Evolutionary conservation across 2,797 vertebrate species (phyloP).

Genomic region (Harpagifer antarcticus): DNA sequence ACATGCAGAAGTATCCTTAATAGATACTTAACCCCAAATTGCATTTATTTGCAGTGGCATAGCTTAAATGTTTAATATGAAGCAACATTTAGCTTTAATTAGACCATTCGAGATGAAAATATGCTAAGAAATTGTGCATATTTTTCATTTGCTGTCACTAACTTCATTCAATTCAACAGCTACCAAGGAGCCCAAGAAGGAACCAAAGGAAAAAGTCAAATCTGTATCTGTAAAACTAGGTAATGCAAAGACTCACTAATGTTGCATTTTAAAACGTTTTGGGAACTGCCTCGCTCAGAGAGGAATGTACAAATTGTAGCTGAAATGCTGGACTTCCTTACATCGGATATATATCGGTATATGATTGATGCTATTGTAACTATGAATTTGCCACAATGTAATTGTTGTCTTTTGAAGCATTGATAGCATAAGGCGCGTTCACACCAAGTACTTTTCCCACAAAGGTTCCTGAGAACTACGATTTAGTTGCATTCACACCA

Average conservation of each 20-base stretch:
- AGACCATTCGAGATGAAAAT: background rate
- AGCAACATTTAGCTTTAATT: background rate
- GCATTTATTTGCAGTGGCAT: background rate
- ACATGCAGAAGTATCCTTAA: no score
- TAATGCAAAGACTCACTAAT: no score
- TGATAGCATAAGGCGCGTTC: background rate
- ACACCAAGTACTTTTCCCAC: no score
- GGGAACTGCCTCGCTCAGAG: background rate
- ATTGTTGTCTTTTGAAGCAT: background rate
- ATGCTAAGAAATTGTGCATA: no score
- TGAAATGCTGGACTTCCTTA: background rate
- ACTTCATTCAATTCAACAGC: background rate
- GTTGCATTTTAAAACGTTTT: no score
- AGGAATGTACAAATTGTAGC: background rate
- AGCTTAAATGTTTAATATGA: background rate
- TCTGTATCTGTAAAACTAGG: no score
- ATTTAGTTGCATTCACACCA: no score
- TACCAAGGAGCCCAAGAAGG: background rate
- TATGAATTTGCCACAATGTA: no score
- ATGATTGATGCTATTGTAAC: background rate
- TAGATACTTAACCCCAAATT: constrained; percentile 41
- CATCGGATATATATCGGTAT: background rate
- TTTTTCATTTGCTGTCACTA: background rate
- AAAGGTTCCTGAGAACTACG: no score
- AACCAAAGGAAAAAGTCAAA: no score